A percentile compares a stretch with the other conserved stretches of the same genome.
Conservation (phyloP, 2,888 invertebrate species). For the Sphecodes monilicornis region DNA sequence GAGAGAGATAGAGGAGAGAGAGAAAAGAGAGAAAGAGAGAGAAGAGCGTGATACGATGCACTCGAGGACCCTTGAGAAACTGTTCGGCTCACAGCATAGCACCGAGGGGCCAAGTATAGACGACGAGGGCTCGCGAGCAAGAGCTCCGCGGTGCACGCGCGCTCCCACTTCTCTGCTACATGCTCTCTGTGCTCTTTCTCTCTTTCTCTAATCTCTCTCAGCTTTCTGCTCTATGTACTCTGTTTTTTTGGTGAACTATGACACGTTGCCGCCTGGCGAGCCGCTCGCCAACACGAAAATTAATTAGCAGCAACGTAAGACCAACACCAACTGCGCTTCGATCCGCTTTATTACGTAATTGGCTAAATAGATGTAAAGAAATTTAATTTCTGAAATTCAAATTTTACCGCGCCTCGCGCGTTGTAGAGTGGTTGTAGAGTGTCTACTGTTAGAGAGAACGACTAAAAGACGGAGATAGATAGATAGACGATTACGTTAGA, state of each 20-base stretch:
- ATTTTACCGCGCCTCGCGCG: no score
- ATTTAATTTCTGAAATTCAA: no score
- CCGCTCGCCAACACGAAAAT: slow-evolving; percentile 54
- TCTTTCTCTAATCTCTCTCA: not conserved
- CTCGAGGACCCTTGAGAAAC: slow-evolving; percentile 81
- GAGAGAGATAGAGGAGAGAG: slow-evolving; percentile 15
- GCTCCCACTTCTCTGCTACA: not conserved
- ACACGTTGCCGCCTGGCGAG: not conserved
- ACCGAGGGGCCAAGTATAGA: slow-evolving; percentile 81
- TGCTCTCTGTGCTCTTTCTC: not conserved
- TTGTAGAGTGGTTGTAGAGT: no score
- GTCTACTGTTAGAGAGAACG: no score
- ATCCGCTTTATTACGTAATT: slow-evolving; percentile 17
- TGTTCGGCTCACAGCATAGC: slow-evolving; percentile 75
- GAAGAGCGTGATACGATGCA: slow-evolving; percentile 77
- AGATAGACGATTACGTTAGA: no score
- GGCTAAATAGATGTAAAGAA: no score
- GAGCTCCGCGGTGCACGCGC: slow-evolving; percentile 25
- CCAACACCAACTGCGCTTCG: slow-evolving; percentile 39
- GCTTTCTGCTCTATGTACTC: not conserved
- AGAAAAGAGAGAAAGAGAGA: slow-evolving; percentile 28
- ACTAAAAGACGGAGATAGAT: no score
- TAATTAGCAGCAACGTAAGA: slow-evolving; percentile 70
- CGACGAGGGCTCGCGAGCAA: slow-evolving; percentile 64
- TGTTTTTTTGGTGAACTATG: not conserved